Evolutionary conservation across 2,888 invertebrate genomes (phyloP).

Genomic region (Agrypnus murinus): DNA sequence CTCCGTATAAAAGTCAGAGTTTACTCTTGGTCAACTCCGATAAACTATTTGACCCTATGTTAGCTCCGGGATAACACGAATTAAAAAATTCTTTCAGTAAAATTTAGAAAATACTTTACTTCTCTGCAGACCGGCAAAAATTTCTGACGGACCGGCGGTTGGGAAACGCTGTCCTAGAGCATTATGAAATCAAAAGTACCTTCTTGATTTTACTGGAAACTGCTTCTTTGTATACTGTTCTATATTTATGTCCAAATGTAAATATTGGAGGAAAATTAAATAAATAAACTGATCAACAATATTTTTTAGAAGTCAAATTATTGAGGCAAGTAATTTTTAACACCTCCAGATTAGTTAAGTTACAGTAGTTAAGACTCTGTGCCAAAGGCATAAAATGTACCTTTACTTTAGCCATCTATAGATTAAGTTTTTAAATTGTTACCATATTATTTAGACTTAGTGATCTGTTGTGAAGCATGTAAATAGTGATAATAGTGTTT

Average conservation of each 20-base stretch:
- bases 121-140: too few species aligned
- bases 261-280: constrained; percentile 23
- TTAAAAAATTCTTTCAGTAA: too few species aligned
- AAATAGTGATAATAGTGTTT: constrained; percentile 30
- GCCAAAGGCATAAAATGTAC: constrained; percentile 62
- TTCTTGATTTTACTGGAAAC: neutral
- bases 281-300: constrained; percentile 13
- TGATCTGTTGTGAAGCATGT: constrained; percentile 26
- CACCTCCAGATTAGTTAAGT: constrained; percentile 29
- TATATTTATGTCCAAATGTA: constrained; percentile 35
- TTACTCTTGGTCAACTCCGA: too few species aligned
- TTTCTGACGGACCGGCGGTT: too few species aligned
- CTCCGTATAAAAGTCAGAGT: too few species aligned
- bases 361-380: constrained; percentile 55
- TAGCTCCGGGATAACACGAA: too few species aligned
- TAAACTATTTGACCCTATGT: too few species aligned
- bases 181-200: too few species aligned
- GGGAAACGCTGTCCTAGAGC: too few species aligned
- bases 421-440: constrained; percentile 44
- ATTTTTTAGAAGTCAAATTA: constrained; percentile 27
- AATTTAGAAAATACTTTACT: too few species aligned
- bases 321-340: constrained; percentile 11
- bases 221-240: constrained; percentile 36
- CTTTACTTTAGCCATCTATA: constrained; percentile 30
- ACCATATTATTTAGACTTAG: constrained; percentile 31